Base-by-base conservation (phyloP, 2,113 vertebrate species). In the Malurus elegans region DNA sequence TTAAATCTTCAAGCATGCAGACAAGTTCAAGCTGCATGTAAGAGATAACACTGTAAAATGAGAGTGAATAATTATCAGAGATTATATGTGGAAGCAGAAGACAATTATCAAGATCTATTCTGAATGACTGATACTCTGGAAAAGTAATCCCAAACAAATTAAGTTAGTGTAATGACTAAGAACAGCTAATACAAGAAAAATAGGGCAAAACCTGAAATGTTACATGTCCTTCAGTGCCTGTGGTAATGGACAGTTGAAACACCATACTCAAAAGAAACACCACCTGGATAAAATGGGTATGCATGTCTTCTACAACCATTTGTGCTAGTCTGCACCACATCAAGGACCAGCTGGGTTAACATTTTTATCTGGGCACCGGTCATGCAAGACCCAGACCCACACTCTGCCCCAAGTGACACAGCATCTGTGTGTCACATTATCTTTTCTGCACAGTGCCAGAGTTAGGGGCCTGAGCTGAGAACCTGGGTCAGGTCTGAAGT, bases 381-480 rank as follows among this genome's bases (percentile, higher is more conserved):
- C 24, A 32, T 1, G 7, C n/a, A 84, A 48, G 45, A 69, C 11
- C 9, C 19, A 36, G 23, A 38, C 51, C 38, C 38, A 50, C 1
- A 1, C 10, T 26, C 32, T 60, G 32, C 23, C 58, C 58, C 47
- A 50, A 14, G 56, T n/a, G 16, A 70, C 0, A 2, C 2, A 1
- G 10, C 21, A 29, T 10, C 12, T 2, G 0, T 0, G 0, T 10
- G 21, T 15, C 18, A 8, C 21, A 1, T 26, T 56, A 53, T 38
- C 32, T 66, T 50, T 54, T 13, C 47, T 38, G 38, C 24, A 12
- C 4, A 14, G 21, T 26, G 11, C 13, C 69, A 84, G 64, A 83
- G 28, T 0, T 34, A 23, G 13, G 28, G 2, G 20, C 34, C 54
- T 50, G 32, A 54, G 9, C 28, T 12, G 20, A 71, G 56, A 80